These are phyloP conservation scores for Capromys pilorides DNA, from an alignment of 2,797 vertebrate species.

Conservation along the genomic window DNA sequence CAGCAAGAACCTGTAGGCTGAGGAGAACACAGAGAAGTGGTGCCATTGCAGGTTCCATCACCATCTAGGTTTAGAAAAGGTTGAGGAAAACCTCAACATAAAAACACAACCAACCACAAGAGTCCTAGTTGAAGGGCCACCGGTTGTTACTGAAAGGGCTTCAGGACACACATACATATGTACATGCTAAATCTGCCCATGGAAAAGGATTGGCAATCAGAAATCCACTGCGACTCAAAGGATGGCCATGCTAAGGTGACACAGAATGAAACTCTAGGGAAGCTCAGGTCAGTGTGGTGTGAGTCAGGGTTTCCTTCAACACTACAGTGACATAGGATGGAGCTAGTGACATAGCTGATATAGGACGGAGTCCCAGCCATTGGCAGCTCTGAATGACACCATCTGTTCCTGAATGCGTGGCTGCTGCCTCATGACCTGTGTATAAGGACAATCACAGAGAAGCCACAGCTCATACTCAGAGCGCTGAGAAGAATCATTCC, in stretches of 20 bases:
- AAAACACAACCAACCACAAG: not conserved
- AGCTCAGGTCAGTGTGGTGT: not conserved
- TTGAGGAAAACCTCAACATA: not conserved
- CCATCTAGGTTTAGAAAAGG: not conserved
- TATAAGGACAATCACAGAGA: not conserved
- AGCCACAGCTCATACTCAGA: not conserved
- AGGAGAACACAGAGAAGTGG: not conserved
- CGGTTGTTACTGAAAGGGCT: not conserved
- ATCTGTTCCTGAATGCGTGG: not conserved
- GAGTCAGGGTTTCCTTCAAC: not conserved
- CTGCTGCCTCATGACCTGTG: not conserved
- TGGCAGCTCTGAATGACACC: not conserved
- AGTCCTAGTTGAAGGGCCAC: not conserved
- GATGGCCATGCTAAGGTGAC: not conserved
- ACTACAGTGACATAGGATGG: conserved; percentile 19
- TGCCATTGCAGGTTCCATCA: not conserved
- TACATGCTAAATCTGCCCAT: not conserved
- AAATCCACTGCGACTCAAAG: not conserved
- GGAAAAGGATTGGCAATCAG: not conserved
- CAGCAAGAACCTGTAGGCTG: not conserved
- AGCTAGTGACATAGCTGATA: too few relatives aligned
- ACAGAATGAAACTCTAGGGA: not conserved
- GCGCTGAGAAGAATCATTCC: not conserved
- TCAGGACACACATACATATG: not conserved
- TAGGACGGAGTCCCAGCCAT: too few relatives aligned